Evolutionary conservation across 2,888 invertebrate species (phyloP), one percentile per base, ranked within the genome.

Genomic region (Vandiemenella viatica): DNA sequence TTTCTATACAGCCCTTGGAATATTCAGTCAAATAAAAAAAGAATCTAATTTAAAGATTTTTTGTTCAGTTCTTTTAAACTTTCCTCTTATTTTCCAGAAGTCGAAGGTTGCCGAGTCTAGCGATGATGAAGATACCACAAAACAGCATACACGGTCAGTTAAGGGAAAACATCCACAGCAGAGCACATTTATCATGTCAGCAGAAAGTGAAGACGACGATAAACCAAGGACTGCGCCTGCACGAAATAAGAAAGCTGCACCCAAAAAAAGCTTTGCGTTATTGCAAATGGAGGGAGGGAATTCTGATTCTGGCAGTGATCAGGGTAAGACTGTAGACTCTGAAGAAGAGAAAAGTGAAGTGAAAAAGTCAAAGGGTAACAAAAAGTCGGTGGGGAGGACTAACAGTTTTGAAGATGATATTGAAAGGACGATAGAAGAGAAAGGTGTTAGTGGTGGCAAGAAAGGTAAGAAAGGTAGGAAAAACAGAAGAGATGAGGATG

Each of bases 251-350:
- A n/a, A n/a, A n/a, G n/a, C n/a, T n/a, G n/a, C n/a, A n/a, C n/a
- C n/a, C 17, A 61, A 60, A 59, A 76, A 77, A 60, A 75, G 74
- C 17, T 84, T 84, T 64, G 77, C 81, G 50, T 65, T 83, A 17
- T 65, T 84, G 54, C 74, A 79, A 65, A 72, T 79, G 54, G 80
- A 78, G 56, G 42, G 44, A 16, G 50, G 26, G 16, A 43, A 43
- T 21, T 46, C 50, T n/a, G 50, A 45, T 45, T 51, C 50, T 5
- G 37, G 32, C 16, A 38, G 22, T 18, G 44, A 42, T 19, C 38
- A 49, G 32, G 37, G 13, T 16, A 38, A 21, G 26, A 22, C 22
- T 13, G 21, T 16, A 22, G 57, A 59, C 40, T 55, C 51, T 38
- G 55, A 58, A 10, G 37, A 49, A 10, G 45, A 49, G 16, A 21